Base-by-base conservation (phyloP, 1,140 invertebrate genomes). In the Ceratina australensis region DNA sequence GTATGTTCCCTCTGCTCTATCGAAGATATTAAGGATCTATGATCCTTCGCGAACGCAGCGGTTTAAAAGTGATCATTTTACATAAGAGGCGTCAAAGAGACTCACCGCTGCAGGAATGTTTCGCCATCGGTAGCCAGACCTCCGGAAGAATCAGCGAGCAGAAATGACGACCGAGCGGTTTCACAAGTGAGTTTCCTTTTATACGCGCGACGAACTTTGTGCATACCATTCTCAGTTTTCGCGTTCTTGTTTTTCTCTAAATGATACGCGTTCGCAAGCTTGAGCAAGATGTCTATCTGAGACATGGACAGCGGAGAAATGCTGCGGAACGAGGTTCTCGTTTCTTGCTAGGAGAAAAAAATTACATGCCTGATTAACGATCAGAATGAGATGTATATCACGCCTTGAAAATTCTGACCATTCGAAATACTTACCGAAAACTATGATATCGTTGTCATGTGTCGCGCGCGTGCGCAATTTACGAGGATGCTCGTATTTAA, bases 81-180 rank as follows among this genome's bases (percentile, higher is more conserved):
- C 18, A 65, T 4, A 56, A 73, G 42, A 65, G 65, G 71, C 50
- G 61, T 16, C 59, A 73, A 20, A 49, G 61, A 59, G 8, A 24
- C 20, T 3, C 13, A 15, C 10, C 24, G 2, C 20, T 42, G 57
- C 18, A 63, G 59, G 59, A 33, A 72, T 78, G 75, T 78, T 72
- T 52, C 16, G n/a, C 59, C 49, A 72, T 72, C 75, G 68, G 24
- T 72, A 72, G 54, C 50, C 5, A 54, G 18, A 47, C 33, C 28
- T 57, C 22, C 50, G 24, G 28, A 57, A 78, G 28, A 50, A 33
- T 24, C 16, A 33, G 28, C n/a, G 16, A 56, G 33, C 73, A 90
- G 81, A 64, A 42, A 92, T 91, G 90, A 89, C 90, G 78, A 89
- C 89, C 75, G 91, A 92, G 49, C 87, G 90, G 79, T 92, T 91